phyloP scores from a whole-genome alignment of 2,113 vertebrate species.

The Piprites chloris region DNA sequence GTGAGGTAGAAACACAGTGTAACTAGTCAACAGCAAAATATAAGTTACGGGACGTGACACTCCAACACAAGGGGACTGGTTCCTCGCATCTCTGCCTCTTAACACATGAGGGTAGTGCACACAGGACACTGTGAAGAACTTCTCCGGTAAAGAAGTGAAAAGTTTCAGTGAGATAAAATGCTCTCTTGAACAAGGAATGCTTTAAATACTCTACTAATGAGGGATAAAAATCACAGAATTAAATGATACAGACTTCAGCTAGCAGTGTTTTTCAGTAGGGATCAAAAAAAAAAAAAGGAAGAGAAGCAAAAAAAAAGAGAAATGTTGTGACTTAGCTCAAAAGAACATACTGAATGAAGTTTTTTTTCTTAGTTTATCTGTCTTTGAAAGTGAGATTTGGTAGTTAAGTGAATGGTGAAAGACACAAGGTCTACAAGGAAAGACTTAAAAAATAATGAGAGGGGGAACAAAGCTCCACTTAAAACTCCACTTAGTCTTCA shows the following conservation, averaged over 20 bases:
- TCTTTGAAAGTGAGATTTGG: neutral
- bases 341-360: neutral
- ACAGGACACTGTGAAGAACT: neutral
- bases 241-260: neutral
- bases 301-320: neutral
- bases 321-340: neutral
- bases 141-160: neutral
- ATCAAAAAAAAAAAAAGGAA: neutral
- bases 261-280: neutral
- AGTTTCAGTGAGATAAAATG: neutral
- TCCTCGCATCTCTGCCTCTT: neutral
- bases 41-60: neutral
- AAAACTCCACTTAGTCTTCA: neutral
- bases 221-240: neutral
- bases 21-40: neutral
- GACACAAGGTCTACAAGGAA: neutral
- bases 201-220: neutral
- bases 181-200: neutral
- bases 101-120: accelerated
- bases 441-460: neutral
- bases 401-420: neutral
- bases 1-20: neutral
- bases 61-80: neutral
- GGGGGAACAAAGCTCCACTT: neutral
- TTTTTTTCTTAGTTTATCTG: neutral